Evolutionary conservation across 2,113 vertebrate genomes (phyloP).

Genomic region (Mastomys natalensis): DNA sequence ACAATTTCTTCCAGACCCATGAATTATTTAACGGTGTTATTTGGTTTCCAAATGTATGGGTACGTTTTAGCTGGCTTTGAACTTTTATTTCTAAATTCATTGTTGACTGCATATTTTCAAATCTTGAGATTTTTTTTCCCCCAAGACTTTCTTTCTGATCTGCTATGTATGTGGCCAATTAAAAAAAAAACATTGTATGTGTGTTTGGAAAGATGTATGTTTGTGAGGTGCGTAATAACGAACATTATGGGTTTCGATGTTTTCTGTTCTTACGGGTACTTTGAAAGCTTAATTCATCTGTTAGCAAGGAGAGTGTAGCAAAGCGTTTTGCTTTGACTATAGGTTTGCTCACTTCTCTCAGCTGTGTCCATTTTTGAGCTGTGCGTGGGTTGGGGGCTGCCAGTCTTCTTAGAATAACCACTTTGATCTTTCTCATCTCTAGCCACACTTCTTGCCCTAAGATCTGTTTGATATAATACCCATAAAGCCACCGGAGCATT

Average conservation of each 20-base stretch:
- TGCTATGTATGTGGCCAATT: background rate
- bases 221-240: background rate
- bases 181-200: background rate
- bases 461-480: background rate
- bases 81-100: constrained; percentile 38
- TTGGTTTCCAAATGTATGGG: constrained; percentile 47
- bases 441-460: background rate
- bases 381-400: background rate
- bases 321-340: background rate
- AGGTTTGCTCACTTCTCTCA: background rate
- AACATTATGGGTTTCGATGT: background rate
- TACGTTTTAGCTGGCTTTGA: constrained; percentile 51
- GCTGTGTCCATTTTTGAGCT: background rate
- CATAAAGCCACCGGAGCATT: background rate
- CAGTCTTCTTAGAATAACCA: background rate
- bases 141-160: constrained; percentile 35
- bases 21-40: constrained; percentile 52
- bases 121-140: constrained; percentile 10
- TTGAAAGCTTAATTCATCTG: background rate
- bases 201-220: background rate
- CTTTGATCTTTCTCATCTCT: background rate
- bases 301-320: background rate
- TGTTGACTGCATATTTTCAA: constrained; percentile 25
- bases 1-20: constrained; percentile 40
- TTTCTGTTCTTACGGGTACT: background rate